Base-by-base conservation (phyloP, 1,140 invertebrate species). In the Hycleus cichorii region DNA sequence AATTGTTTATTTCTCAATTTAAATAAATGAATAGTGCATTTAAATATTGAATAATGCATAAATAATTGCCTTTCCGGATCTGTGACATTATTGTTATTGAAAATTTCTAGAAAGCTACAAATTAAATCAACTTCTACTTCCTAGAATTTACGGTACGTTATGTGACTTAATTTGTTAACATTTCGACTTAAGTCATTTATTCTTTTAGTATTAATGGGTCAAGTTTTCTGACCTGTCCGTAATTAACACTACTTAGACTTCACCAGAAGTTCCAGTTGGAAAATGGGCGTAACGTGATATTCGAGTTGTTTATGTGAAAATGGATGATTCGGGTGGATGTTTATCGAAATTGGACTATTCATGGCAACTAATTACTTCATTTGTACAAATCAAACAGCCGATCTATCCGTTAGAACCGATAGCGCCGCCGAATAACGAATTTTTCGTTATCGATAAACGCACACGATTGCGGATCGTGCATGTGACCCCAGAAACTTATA, bases 401-500 rank as follows among this genome's bases (percentile, higher is more conserved):
- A 53, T 73, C 2, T 60, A 71, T 64, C 72, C 72, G 3, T 57
- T 59, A 10, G 64, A 67, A 49, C 66, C 65, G 12, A 46, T 64
- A 0, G 62, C 62, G 2, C 62, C 70, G 8, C 61, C 64, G 46
- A 47, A 70, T 47, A 71, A 64, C 57, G 69, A 72, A 54, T 72
- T 70, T 55, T 57, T 73, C 57, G 44, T 57, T 11, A 61, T 72
- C 38, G 60, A 70, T 49, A 59, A 63, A 7, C 64, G 65, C 32
- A 62, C 63, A 49, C 62, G 62, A 47, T 64, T 71, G 10, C 59
- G 69, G 39, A 59, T 72, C 11, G 57, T 74, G 8, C 71, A 74
- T 54, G 43, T 74, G 2, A 60, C 57, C 54, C 70, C 70, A 39
- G 68, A 69, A 58, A 66, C 40, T 26, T 47, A 49, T 3, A 59